Base-by-base conservation (phyloP, 2,797 vertebrate genomes). In the Danio kyathit region DNA sequence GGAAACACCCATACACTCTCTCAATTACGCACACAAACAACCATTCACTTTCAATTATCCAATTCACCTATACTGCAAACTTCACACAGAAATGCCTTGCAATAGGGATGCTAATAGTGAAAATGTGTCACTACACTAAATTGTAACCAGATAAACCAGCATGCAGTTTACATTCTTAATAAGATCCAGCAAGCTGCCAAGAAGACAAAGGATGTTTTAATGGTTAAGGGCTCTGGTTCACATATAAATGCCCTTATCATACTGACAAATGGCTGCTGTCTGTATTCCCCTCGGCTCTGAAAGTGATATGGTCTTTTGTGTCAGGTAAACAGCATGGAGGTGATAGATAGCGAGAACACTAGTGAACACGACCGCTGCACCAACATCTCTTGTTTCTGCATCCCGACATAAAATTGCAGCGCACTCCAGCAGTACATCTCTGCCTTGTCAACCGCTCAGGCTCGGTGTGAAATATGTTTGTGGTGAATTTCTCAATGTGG, bases 261-360 rank as follows among this genome's bases (percentile, higher is more conserved):
- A 29, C 57, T 71, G 57, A 79, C 56, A 52, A 71, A 79, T 71
- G 17, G n/a, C 54, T 79, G 16, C n/a, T 70, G 56, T 61, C 65
- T 41, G 56, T 51, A 41, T 79, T 51, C 60, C 56, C 56, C 66
- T 51, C 21, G 2, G 4, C 11, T 69, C 54, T 69, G 19, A 69
- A 59, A 48, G n/a, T 79, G 66, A 70, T 61, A 70, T 6, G 5
- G 38, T 71, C 56, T 79, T 51, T 51, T 61, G 38, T 60, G 54
- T 41, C 54, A 51, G 66, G 46, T 41, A 61, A 70, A 71, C 56
- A 51, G 29, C 65, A 51, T 48, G 76, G n/a, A 67, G 29, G 74
- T 76, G 61, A 76, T 38, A 56, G 74, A 76, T 16, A n/a, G 63
- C 19, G 40, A 49, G 14, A 61, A 57, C 40, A 14, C 41, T 41